Evolutionary conservation across 2,797 vertebrate genomes (phyloP).

Genomic region (Tinamus major): DNA sequence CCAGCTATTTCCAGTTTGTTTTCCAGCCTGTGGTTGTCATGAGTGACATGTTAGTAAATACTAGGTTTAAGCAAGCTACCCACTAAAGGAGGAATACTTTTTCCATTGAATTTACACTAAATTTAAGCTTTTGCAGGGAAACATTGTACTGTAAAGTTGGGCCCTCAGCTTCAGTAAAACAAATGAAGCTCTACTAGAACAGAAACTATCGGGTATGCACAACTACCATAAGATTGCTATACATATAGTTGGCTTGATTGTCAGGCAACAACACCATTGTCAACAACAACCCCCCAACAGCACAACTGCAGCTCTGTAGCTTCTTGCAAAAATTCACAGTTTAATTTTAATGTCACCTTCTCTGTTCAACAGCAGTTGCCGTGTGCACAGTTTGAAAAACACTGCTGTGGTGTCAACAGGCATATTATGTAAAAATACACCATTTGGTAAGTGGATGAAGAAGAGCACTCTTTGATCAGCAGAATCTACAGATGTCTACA

Average conservation of each 20-base stretch:
- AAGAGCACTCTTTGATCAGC: slow-evolving; percentile 50
- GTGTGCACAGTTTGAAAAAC: background rate
- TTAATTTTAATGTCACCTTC: background rate
- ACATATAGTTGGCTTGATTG: fast-evolving
- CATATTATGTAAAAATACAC: slow-evolving; percentile 54
- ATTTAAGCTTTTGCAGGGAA: background rate
- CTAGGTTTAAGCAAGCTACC: background rate
- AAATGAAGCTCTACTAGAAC: background rate
- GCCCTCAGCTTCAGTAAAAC: background rate
- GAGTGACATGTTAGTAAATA: background rate
- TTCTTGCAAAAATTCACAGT: background rate
- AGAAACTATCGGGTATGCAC: background rate
- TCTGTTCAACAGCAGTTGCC: background rate
- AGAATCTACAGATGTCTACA: slow-evolving; percentile 7
- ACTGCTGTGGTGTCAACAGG: slow-evolving; percentile 48
- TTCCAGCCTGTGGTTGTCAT: background rate
- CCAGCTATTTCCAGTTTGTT: background rate
- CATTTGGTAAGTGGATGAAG: slow-evolving; percentile 53
- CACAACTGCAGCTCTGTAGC: background rate
- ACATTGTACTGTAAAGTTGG: background rate
- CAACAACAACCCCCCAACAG: background rate
- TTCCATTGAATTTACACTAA: background rate
- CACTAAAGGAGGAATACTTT: background rate
- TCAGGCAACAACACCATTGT: background rate
- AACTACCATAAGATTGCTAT: background rate